These are phyloP conservation scores for Diachrysia chrysitis DNA, from an alignment of 2,888 invertebrate species.

Conservation along the genomic window DNA sequence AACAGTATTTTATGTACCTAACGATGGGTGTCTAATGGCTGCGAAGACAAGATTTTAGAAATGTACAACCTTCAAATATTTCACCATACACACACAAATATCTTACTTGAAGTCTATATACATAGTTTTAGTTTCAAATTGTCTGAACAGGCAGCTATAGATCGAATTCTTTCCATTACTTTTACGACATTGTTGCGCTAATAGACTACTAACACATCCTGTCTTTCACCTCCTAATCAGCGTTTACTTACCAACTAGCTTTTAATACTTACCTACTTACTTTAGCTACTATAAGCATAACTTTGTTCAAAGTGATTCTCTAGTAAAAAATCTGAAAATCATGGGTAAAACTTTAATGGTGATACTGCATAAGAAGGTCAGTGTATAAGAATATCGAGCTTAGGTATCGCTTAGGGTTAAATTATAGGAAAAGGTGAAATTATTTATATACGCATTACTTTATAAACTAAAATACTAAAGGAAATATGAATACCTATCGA, in stretches of 20 bases:
- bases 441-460: conserved; percentile 15
- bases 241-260: not conserved
- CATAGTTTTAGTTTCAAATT: not conserved
- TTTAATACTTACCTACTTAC: not conserved
- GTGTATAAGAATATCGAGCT: no score
- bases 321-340: not conserved
- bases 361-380: not conserved
- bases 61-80: no score
- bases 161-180: not conserved
- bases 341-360: not conserved
- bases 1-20: no score
- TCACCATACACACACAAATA: no score
- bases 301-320: not conserved
- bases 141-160: not conserved
- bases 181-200: not conserved
- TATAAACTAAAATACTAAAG: conserved; percentile 39
- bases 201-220: conserved; percentile 2
- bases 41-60: no score
- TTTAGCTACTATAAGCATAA: not conserved
- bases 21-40: no score
- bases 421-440: not conserved
- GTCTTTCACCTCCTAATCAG: conserved; percentile 1
- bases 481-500: conserved; percentile 51
- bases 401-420: not conserved
- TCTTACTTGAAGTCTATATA: no score